Conservation (phyloP, 2,797 vertebrate genomes). For the Heterohyrax brucei region DNA sequence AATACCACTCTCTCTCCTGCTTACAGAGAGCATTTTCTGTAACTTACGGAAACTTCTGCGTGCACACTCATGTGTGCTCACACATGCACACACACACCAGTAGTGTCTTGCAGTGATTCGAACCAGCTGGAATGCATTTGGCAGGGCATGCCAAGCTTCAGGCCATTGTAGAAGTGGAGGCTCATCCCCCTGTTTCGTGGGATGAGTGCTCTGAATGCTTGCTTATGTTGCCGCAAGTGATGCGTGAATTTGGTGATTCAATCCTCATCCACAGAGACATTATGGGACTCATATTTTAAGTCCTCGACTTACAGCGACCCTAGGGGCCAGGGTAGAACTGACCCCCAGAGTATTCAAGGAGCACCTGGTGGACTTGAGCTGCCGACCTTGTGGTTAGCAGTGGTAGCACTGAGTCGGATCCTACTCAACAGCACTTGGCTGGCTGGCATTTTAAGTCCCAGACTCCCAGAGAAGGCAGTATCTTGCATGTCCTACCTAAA, state of each 20-base stretch:
- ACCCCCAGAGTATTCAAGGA: no score
- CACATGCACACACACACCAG: background rate
- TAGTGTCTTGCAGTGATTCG: background rate
- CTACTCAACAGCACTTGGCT: no score
- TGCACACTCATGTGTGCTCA: background rate
- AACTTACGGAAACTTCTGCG: background rate
- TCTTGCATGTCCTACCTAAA: background rate
- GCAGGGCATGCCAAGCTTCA: constrained; percentile 17
- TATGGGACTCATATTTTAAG: background rate
- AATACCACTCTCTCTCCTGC: background rate
- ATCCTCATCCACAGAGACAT: background rate
- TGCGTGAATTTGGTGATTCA: background rate
- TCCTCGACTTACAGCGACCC: no score
- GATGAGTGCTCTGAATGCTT: constrained; percentile 25
- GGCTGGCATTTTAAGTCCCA: no score
- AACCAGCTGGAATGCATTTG: constrained; percentile 55
- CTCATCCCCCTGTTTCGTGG: constrained; percentile 14
- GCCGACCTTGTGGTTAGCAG: no score
- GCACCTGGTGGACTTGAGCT: no score
- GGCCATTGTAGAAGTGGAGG: constrained; percentile 14
- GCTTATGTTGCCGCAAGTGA: background rate
- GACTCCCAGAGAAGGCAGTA: background rate
- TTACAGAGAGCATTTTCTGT: constrained; percentile 11
- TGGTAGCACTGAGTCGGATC: no score
- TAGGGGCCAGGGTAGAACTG: no score